phyloP scores from a whole-genome alignment of 2,113 vertebrate species.

The Hiodon tergisus region DNA sequence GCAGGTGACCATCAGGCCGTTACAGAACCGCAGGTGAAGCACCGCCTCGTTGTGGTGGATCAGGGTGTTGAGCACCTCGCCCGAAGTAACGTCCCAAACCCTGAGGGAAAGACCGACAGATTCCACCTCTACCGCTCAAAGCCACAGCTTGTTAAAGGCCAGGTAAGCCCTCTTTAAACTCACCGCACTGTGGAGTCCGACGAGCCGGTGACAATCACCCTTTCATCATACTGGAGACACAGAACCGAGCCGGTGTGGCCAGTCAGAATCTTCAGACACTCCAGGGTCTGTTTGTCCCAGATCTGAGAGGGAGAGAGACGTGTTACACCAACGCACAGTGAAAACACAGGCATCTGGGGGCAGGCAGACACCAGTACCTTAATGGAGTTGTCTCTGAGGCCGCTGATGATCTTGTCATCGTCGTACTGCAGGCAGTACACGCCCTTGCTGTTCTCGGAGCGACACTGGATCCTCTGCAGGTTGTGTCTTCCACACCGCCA shows the following conservation, averaged over 20 bases:
- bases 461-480: slow-evolving; percentile 95
- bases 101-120: slow-evolving; percentile 46
- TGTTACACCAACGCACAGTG: not conserved
- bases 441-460: slow-evolving; percentile 97
- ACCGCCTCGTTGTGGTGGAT: slow-evolving; percentile 98
- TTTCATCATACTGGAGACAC: slow-evolving; percentile 95
- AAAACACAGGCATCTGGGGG: not conserved
- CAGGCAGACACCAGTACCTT: slow-evolving; percentile 5
- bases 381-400: slow-evolving; percentile 82
- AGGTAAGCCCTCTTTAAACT: slow-evolving; percentile 22
- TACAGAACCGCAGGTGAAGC: slow-evolving; percentile 89
- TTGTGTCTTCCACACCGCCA: slow-evolving; percentile 97
- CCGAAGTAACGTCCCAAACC: slow-evolving; percentile 93
- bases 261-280: slow-evolving; percentile 94
- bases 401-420: slow-evolving; percentile 96
- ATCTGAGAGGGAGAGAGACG: slow-evolving; percentile 60
- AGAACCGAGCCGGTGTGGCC: slow-evolving; percentile 96
- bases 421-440: slow-evolving; percentile 98
- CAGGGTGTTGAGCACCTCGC: slow-evolving; percentile 92
- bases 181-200: slow-evolving; percentile 96
- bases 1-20: slow-evolving; percentile 97
- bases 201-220: slow-evolving; percentile 96
- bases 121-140: not conserved
- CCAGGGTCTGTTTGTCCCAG: slow-evolving; percentile 95
- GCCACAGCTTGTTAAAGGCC: too few species aligned